Evolutionary conservation across 2,113 vertebrate genomes (phyloP).

Genomic region (Melanotaenia duboulayi): DNA sequence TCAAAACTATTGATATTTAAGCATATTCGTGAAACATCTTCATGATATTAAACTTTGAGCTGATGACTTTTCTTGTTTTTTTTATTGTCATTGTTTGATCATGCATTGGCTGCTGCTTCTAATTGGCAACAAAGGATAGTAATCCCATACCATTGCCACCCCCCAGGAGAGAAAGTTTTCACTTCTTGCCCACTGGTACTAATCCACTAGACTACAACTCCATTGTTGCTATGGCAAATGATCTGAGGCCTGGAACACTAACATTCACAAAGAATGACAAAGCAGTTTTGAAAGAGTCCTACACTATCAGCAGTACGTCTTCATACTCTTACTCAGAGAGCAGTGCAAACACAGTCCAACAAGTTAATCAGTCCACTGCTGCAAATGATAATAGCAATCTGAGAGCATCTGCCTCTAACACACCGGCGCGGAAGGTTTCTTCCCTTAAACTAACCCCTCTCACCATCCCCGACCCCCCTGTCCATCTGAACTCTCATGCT

Average conservation of each 20-base stretch:
- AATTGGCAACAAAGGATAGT: constrained; percentile 82
- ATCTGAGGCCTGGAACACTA: constrained; percentile 55
- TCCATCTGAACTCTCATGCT: constrained; percentile 67
- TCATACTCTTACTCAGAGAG: constrained; percentile 80
- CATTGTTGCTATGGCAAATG: constrained; percentile 54
- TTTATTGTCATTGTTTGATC: constrained; percentile 74
- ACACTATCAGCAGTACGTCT: constrained; percentile 83
- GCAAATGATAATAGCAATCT: constrained; percentile 13
- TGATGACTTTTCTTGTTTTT: constrained; percentile 44
- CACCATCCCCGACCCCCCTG: constrained; percentile 82
- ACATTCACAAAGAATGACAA: constrained; percentile 71
- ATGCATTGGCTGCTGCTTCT: constrained; percentile 82
- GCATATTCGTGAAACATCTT: constrained; percentile 4
- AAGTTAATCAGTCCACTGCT: constrained; percentile 43
- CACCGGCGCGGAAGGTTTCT: constrained; percentile 86
- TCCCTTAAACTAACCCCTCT: constrained; percentile 87
- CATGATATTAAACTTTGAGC: constrained; percentile 20
- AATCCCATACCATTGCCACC: constrained; percentile 86
- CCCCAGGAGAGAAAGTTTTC: constrained; percentile 89
- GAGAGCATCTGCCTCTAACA: constrained; percentile 74
- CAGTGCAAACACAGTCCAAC: constrained; percentile 62
- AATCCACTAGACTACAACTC: constrained; percentile 74
- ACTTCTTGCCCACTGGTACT: constrained; percentile 74
- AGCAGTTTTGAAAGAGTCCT: constrained; percentile 76
- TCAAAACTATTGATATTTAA: constrained; percentile 11